A percentile compares a stretch with the other conserved stretches of the same genome.
phyloP scores from a whole-genome alignment of 2,888 invertebrate genomes.

The Eupithecia subfuscata region DNA sequence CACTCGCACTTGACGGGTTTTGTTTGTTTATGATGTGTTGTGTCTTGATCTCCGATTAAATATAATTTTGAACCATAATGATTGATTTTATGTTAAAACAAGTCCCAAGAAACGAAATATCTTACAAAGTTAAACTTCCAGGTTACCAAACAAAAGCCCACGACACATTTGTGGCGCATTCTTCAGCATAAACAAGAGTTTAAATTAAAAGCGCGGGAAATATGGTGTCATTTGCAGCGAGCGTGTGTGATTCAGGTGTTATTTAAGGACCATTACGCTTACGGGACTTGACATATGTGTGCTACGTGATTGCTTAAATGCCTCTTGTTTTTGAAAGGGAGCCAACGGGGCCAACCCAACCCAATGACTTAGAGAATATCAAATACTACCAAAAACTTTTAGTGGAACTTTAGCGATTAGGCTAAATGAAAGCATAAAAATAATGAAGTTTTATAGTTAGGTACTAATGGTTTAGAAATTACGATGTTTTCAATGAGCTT shows the following conservation, averaged over 20 bases:
- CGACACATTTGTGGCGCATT: not conserved
- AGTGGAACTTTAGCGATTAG: no score
- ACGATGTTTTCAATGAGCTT: not conserved
- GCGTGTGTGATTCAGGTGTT: slow-evolving; percentile 70
- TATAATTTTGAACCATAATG: not conserved
- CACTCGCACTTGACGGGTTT: no score
- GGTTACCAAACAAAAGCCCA: slow-evolving; percentile 3
- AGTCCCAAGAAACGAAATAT: not conserved
- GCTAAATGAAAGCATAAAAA: not conserved
- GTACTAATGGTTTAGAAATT: no score
- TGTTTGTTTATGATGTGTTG: no score
- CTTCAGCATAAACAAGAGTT: slow-evolving; percentile 44
- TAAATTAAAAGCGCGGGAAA: slow-evolving; percentile 70
- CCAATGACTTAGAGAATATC: not conserved
- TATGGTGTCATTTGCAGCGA: slow-evolving; percentile 67
- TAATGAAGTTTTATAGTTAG: not conserved
- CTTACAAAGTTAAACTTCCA: not conserved
- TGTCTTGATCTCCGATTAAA: no score
- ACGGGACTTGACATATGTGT: slow-evolving; percentile 51
- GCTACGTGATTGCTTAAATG: slow-evolving; percentile 55
- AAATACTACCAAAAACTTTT: not conserved
- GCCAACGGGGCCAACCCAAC: not conserved
- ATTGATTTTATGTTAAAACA: not conserved
- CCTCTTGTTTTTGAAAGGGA: slow-evolving; percentile 37
- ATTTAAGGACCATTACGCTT: slow-evolving; percentile 60